Conservation (phyloP, 2,888 invertebrate species). For the Proisotoma minuta region DNA sequence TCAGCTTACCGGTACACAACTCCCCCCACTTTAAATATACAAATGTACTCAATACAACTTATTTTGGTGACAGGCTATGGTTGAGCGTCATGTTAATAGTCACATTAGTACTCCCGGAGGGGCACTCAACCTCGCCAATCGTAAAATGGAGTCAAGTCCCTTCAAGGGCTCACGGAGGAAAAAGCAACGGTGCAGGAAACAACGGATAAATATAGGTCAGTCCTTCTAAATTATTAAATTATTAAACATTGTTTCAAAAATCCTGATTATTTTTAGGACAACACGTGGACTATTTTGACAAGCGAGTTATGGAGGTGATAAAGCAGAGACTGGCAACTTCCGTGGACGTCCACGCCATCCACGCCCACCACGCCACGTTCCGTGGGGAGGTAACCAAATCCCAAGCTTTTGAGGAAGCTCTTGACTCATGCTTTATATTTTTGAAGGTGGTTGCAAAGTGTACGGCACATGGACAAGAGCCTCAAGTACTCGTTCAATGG, state of each 20-base stretch:
- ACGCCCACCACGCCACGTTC: slow-evolving; percentile 41
- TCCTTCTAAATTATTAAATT: neutral
- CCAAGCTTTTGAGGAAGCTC: neutral
- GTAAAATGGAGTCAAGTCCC: slow-evolving; percentile 65
- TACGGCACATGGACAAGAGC: slow-evolving; percentile 61
- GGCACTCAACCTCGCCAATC: slow-evolving; percentile 56
- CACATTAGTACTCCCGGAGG: slow-evolving; percentile 63
- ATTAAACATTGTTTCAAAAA: neutral
- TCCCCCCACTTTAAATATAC: neutral
- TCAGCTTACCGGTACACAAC: no score
- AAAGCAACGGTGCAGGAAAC: slow-evolving; percentile 69
- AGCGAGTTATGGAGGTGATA: slow-evolving; percentile 86
- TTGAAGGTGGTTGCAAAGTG: slow-evolving; percentile 61
- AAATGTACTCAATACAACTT: slow-evolving; percentile 5
- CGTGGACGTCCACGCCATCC: slow-evolving; percentile 56
- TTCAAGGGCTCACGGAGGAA: slow-evolving; percentile 73
- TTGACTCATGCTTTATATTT: neutral
- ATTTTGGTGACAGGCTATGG: slow-evolving; percentile 61
- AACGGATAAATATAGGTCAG: slow-evolving; percentile 42
- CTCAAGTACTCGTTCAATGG: slow-evolving; percentile 75
- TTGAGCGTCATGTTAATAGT: slow-evolving; percentile 88
- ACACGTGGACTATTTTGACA: slow-evolving; percentile 89
- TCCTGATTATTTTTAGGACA: slow-evolving; percentile 62
- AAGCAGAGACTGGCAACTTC: slow-evolving; percentile 69
- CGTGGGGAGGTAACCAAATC: slow-evolving; percentile 33